Base-by-base conservation (phyloP, 2,888 invertebrate species). In the Hirtodrosophila cameraria region DNA sequence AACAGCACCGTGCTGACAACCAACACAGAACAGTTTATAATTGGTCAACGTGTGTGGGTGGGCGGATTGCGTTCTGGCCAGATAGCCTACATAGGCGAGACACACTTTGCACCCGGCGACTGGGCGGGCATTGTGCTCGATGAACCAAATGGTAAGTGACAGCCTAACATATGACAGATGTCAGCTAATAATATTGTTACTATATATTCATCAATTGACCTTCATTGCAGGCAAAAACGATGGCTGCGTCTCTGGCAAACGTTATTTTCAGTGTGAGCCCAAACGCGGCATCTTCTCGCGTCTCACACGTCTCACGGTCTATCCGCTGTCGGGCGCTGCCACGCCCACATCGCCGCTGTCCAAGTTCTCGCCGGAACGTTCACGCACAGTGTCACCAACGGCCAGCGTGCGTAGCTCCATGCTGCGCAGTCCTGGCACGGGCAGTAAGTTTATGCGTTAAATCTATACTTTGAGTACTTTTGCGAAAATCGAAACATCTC, bases 111-210 rank as follows among this genome's bases (percentile, higher is more conserved):
- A 11, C 97, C 97, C 13, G 99, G 99, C 61, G 97, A 99, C 74
- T 99, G 99, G 99, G 99, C 98, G 42, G 99, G 99, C 43, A 95
- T 99, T 61, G 99, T 97, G 63, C 94, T 99, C 75, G 99, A 99
- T 91, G 97, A 98, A 79, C 94, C 97, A 31, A 95, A 97, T 86
- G 99, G 99, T 90, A 68, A 77, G 79, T 46, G 57, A 57, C 54
- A 30, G 31, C n/a, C n/a, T n/a, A n/a, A n/a, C n/a, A n/a, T n/a
- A 2, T 27, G 38, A 23, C 16, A 33, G 27, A 23, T 31, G 6
- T 13, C 33, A 15, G 2, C 3, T 28, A 18, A 23, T 1, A 23
- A 20, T 6, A 25, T 33, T 27, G 13, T 36, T 13, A 28, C 23
- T 36, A 18, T 36, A 36, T 36, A 15, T 23, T 11, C 12, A 18